Percentiles rank a stretch among this genome's conserved stretches.
Conservation (phyloP, 2,113 vertebrate species). For the Rhabdomys dilectus region DNA sequence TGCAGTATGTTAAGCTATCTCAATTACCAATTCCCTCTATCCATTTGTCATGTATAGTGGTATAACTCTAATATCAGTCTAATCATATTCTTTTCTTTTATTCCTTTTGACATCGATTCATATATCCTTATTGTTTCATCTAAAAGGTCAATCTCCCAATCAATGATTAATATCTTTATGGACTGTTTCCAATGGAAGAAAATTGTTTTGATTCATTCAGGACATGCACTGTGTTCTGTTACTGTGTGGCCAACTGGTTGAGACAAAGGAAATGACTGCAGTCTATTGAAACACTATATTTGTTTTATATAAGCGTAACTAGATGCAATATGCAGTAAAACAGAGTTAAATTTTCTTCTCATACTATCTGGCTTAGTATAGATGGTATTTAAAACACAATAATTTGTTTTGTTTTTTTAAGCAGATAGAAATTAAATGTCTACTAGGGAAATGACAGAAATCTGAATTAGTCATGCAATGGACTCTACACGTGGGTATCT, state of each 20-base stretch:
- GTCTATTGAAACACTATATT: background rate
- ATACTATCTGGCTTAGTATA: background rate
- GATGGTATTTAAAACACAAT: background rate
- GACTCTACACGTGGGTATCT: background rate
- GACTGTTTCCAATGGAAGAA: background rate
- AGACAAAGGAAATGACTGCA: background rate
- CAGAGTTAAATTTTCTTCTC: background rate
- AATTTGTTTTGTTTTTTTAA: conserved; percentile 4
- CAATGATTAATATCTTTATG: background rate
- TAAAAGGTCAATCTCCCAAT: background rate
- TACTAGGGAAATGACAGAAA: background rate
- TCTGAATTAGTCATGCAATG: background rate
- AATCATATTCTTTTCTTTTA: background rate
- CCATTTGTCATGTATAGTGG: background rate
- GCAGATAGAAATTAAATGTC: background rate
- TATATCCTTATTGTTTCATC: background rate
- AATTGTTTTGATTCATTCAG: background rate
- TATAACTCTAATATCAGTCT: background rate
- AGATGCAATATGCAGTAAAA: background rate
- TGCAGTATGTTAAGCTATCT: background rate
- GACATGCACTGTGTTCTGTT: background rate
- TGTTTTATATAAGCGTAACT: background rate
- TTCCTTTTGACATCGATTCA: background rate
- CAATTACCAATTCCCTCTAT: background rate
- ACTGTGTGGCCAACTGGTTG: background rate